phyloP scores from a whole-genome alignment of 1,140 invertebrate genomes.

The Goniozus legneri region DNA sequence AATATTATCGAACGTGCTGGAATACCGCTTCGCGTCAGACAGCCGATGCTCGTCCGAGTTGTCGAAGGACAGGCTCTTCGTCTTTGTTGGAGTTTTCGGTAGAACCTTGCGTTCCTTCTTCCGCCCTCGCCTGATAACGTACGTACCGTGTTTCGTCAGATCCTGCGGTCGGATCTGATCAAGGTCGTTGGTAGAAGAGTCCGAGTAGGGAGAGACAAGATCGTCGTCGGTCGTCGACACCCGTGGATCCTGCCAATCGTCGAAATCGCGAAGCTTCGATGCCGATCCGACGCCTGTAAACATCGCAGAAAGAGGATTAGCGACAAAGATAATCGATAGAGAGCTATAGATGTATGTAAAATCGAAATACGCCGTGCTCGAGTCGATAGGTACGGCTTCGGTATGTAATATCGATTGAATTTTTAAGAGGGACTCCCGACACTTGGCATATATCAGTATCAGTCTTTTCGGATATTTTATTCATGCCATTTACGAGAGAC shows the following conservation, averaged over 20 bases:
- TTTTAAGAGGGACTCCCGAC: too few relatives aligned
- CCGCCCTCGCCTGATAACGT: slow-evolving; percentile 66
- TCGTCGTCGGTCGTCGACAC: slow-evolving; percentile 65
- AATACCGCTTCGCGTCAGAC: slow-evolving; percentile 66
- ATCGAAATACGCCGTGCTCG: neutral
- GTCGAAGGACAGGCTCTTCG: slow-evolving; percentile 47
- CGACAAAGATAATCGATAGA: neutral
- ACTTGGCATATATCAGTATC: too few relatives aligned
- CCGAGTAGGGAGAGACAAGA: slow-evolving; percentile 65
- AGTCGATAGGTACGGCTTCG: too few relatives aligned
- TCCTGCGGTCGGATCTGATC: slow-evolving; percentile 55
- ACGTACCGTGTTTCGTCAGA: slow-evolving; percentile 65
- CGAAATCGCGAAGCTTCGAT: slow-evolving; percentile 60
- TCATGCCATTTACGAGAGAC: too few relatives aligned
- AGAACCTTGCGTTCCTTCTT: slow-evolving; percentile 58
- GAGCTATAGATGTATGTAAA: neutral
- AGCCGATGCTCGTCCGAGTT: slow-evolving; percentile 53
- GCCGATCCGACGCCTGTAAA: slow-evolving; percentile 59
- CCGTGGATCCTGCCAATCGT: slow-evolving; percentile 64
- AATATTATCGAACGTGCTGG: slow-evolving; percentile 76
- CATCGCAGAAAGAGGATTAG: slow-evolving; percentile 3
- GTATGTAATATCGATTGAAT: too few relatives aligned
- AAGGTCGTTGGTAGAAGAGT: slow-evolving; percentile 57
- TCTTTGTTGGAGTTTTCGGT: slow-evolving; percentile 48
- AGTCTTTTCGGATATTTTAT: too few relatives aligned